A percentile compares a stretch with the other conserved stretches of the same genome.
Conservation (phyloP, 2,888 invertebrate genomes). For the Lepetodrilus schrolli region DNA sequence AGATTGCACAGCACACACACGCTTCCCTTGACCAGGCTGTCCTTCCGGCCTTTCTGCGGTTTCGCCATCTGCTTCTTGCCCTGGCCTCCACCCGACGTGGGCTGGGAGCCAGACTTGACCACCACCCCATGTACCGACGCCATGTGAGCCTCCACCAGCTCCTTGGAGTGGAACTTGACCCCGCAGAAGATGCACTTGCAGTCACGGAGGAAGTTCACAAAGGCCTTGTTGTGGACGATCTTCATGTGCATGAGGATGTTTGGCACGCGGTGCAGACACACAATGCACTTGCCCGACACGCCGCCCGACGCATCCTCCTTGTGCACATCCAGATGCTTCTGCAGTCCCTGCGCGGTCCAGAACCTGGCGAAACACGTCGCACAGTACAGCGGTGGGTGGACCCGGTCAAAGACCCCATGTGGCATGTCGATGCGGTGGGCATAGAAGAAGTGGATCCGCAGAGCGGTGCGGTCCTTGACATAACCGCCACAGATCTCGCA, state of each 20-base stretch:
- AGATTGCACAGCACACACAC: constrained; percentile 68
- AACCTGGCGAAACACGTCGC: constrained; percentile 97
- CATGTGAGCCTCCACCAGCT: constrained; percentile 62
- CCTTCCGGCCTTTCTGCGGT: neutral
- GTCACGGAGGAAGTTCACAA: constrained; percentile 78
- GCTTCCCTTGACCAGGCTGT: constrained; percentile 50
- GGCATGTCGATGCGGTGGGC: constrained; percentile 85
- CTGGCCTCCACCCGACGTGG: neutral
- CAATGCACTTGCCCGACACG: constrained; percentile 49
- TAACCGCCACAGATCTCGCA: constrained; percentile 98
- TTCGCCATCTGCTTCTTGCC: neutral
- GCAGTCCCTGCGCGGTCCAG: constrained; percentile 97
- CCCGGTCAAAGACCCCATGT: constrained; percentile 61
- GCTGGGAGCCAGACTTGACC: constrained; percentile 46
- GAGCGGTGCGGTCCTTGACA: constrained; percentile 94
- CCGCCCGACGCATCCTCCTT: constrained; percentile 41
- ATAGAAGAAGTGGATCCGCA: constrained; percentile 97
- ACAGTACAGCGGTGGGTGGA: constrained; percentile 91
- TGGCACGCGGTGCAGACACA: constrained; percentile 72
- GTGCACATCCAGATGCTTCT: constrained; percentile 81
- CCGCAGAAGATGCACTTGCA: constrained; percentile 68
- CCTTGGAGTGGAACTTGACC: constrained; percentile 50
- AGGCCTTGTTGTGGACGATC: constrained; percentile 90
- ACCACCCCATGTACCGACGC: constrained; percentile 61
- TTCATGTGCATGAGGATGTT: constrained; percentile 93